Conservation (phyloP, 2,888 invertebrate genomes). For the Melinaea menophilus region DNA sequence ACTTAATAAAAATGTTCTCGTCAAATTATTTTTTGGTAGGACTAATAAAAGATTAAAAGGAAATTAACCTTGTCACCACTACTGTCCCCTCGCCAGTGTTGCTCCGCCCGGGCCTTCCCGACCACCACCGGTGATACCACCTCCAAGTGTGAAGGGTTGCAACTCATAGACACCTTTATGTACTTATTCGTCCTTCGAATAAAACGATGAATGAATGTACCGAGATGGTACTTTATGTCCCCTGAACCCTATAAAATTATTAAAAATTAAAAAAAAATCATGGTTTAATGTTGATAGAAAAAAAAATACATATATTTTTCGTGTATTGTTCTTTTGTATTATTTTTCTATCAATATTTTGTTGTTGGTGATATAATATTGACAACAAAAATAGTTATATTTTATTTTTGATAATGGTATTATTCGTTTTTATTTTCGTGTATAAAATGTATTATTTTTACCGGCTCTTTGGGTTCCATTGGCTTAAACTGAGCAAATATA, state of each 20-base stretch:
- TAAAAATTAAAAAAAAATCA: no score
- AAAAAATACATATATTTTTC: no score
- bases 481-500: conserved; percentile 94
- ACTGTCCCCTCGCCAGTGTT: conserved; percentile 88
- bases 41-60: no score
- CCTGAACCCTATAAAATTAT: conserved; percentile 81
- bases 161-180: conserved; percentile 91
- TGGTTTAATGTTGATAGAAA: no score
- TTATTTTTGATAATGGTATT: no score
- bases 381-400: no score
- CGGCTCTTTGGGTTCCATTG: conserved; percentile 87
- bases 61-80: conserved; percentile 78
- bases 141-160: conserved; percentile 97
- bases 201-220: conserved; percentile 88
- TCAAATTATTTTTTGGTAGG: no score
- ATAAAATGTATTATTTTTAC: conserved; percentile 45
- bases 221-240: conserved; percentile 96
- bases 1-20: no score
- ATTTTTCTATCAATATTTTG: no score
- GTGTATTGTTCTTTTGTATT: no score
- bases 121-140: conserved; percentile 91
- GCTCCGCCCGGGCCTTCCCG: conserved; percentile 92
- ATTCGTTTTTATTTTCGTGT: background rate
- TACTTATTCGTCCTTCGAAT: conserved; percentile 86
- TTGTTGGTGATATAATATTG: no score